Conservation (phyloP, 2,797 vertebrate genomes). For the Fundulus diaphanus region DNA sequence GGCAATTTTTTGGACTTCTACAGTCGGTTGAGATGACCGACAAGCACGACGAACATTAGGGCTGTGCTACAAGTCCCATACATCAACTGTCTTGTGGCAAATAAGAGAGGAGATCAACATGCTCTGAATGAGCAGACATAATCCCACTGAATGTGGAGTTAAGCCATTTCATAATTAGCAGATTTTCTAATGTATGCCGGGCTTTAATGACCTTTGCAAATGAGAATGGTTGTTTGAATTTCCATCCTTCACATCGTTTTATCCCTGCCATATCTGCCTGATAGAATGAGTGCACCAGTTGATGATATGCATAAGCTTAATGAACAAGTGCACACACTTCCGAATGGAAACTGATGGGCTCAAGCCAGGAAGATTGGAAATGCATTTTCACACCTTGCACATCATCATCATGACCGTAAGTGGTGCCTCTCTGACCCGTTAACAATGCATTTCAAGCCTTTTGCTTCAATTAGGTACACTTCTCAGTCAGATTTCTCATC, state of each 20-base stretch:
- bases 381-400: constrained; percentile 81
- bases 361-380: constrained; percentile 75
- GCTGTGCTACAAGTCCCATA: constrained; percentile 78
- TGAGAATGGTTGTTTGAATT: constrained; percentile 83
- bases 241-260: constrained; percentile 79
- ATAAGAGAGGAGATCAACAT: constrained; percentile 78
- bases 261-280: constrained; percentile 79
- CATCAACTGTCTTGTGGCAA: constrained; percentile 77
- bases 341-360: constrained; percentile 81
- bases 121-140: constrained; percentile 82
- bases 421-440: constrained; percentile 78
- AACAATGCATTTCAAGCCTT: constrained; percentile 83
- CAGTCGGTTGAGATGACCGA: constrained; percentile 80
- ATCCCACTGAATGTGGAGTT: constrained; percentile 83
- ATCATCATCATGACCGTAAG: constrained; percentile 77
- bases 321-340: constrained; percentile 78
- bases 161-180: constrained; percentile 86
- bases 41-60: constrained; percentile 79
- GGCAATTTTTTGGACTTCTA: constrained; percentile 70
- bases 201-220: constrained; percentile 84
- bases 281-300: constrained; percentile 76
- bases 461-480: constrained; percentile 80
- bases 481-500: constrained; percentile 69
- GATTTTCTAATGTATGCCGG: constrained; percentile 83
- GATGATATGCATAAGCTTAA: constrained; percentile 83